Evolutionary conservation across 2,797 vertebrate genomes (phyloP), one percentile per base, ranked within the genome.

Genomic region (Botia kubotai): DNA sequence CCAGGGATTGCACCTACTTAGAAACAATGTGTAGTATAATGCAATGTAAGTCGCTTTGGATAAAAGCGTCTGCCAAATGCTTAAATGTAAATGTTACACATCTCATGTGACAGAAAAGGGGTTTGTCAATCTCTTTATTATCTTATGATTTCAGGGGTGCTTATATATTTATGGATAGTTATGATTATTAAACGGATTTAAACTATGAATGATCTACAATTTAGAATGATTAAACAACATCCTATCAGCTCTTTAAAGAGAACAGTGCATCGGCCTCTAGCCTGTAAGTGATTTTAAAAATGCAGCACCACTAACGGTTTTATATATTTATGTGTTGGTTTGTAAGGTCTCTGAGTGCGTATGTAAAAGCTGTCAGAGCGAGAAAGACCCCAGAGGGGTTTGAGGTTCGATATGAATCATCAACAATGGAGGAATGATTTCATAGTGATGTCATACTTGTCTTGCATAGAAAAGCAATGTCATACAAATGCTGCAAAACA

Each of bases 211-310:
- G 12, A 50, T 13, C 13, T 52, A 48, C 46, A 26, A 26, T 26
- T 26, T 26, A 26, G 23, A 26, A 26, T 26, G 23, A 26, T 26
- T 48, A 16, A 43, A 13, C 4, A 3, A 33, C 10, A n/a, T 19
- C 5, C 16, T 55, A 17, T 53, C 17, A 55, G 17, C 23, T 62
- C 1, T 52, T 62, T 62, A 62, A 62, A 62, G 5, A 58, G 11
- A 60, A 26, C 12, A 12, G 21, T 12, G 57, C 58, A 50, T 33
- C 16, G n/a, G 43, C 72, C 39, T 53, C 2, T 23, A 55, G 62
- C 26, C 62, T 60, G 19, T 33, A 3, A 58, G 63, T 80, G 52
- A 52, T 55, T 78, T 75, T 36, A 50, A 80, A 58, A 80, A 68
- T 48, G n/a, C 8, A 36, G 52, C 26, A 48, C 5, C 72, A 58